These are phyloP conservation scores for Eupsilia transversa DNA, from an alignment of 2,888 invertebrate genomes.

Conservation along the genomic window DNA sequence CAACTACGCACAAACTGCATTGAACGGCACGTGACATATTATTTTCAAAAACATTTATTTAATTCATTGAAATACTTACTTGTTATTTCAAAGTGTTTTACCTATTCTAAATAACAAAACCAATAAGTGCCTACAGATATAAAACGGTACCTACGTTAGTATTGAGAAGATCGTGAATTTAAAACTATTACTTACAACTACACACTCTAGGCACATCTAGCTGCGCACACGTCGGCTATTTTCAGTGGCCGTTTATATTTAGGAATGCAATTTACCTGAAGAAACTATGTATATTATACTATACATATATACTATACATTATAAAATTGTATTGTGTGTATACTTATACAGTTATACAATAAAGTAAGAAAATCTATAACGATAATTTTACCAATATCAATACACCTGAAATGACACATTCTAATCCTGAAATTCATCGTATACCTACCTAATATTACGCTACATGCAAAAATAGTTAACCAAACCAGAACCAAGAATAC, in stretches of 20 bases:
- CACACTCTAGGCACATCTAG: neutral
- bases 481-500: conserved; percentile 11
- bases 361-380: neutral
- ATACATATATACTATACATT: no score
- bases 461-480: conserved; percentile 9
- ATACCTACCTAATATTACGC: neutral
- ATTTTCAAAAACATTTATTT: conserved; percentile 1
- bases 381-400: neutral
- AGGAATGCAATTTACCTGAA: neutral
- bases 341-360: no score
- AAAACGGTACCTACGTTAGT: neutral
- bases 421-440: neutral
- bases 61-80: neutral
- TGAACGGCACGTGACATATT: neutral
- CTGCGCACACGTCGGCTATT: neutral
- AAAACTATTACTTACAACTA: neutral
- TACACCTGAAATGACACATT: neutral
- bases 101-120: neutral
- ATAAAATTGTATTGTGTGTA: no score
- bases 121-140: neutral
- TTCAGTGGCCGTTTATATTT: neutral
- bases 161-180: neutral
- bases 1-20: neutral
- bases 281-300: neutral
- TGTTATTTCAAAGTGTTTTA: neutral